phyloP scores from a whole-genome alignment of 2,113 vertebrate species.

The Stegastes partitus region DNA sequence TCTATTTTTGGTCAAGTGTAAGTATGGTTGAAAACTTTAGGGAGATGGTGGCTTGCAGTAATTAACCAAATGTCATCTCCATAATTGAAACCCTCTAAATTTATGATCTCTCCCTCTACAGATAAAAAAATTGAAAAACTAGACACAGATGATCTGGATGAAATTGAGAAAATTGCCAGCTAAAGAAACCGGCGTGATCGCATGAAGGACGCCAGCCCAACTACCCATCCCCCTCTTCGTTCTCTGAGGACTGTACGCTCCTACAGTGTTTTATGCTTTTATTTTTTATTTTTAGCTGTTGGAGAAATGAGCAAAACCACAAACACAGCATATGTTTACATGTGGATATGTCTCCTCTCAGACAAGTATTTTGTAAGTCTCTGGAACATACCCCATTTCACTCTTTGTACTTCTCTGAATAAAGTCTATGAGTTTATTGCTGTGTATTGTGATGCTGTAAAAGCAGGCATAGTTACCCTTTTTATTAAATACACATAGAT shows the following conservation, averaged over 20 bases:
- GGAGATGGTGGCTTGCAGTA: neutral
- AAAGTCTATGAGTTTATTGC: conserved; percentile 71
- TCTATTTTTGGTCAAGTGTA: neutral
- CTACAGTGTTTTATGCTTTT: conserved; percentile 76
- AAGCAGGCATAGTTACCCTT: conserved; percentile 42
- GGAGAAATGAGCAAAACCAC: conserved; percentile 62
- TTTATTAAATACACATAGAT: conserved; percentile 21
- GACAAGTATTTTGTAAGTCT: conserved; percentile 74
- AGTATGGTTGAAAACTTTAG: neutral
- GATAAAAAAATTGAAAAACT: conserved; percentile 95
- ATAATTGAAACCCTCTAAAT: neutral
- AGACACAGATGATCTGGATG: conserved; percentile 96
- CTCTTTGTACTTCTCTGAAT: conserved; percentile 83
- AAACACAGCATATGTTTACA: conserved; percentile 73
- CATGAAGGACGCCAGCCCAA: neutral
- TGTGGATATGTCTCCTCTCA: conserved; percentile 73
- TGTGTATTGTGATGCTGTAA: conserved; percentile 57
- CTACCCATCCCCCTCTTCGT: conserved; percentile 18
- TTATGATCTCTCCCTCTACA: conserved; percentile 64
- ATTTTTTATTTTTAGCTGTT: conserved; percentile 70
- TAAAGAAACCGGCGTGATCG: conserved; percentile 70
- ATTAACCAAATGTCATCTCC: neutral
- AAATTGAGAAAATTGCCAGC: conserved; percentile 97
- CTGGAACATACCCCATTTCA: conserved; percentile 80
- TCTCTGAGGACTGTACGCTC: conserved; percentile 67